phyloP scores from a whole-genome alignment of 2,113 vertebrate species.

The Orientallactaga bullata region DNA sequence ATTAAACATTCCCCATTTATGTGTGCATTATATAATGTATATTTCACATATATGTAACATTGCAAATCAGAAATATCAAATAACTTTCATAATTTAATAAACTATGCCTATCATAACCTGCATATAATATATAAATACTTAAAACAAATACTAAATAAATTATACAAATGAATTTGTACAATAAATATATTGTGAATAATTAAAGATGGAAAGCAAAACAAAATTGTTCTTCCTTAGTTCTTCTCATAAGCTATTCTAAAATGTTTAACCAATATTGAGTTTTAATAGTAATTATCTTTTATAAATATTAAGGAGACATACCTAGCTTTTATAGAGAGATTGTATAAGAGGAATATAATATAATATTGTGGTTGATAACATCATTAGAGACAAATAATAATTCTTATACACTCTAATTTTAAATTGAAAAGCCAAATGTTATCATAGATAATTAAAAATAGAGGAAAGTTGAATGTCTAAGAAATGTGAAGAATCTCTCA shows the following conservation, averaged over 20 bases:
- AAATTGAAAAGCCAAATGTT: background rate
- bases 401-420: background rate
- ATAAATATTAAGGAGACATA: background rate
- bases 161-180: background rate
- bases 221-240: background rate
- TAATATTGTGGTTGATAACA: background rate
- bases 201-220: background rate
- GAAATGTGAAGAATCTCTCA: background rate
- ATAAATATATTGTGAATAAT: background rate
- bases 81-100: background rate
- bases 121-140: background rate
- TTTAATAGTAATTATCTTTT: background rate
- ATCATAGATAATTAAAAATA: background rate
- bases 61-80: background rate
- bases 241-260: background rate
- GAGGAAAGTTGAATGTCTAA: background rate
- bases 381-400: background rate
- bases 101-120: background rate
- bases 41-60: too few relatives aligned
- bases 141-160: background rate
- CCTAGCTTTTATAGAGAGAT: background rate
- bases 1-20: background rate
- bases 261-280: background rate
- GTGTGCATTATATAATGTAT: background rate
- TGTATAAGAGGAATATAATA: background rate